phyloP scores from a whole-genome alignment of 2,113 vertebrate species.

The Ceuthmochares aereus region DNA sequence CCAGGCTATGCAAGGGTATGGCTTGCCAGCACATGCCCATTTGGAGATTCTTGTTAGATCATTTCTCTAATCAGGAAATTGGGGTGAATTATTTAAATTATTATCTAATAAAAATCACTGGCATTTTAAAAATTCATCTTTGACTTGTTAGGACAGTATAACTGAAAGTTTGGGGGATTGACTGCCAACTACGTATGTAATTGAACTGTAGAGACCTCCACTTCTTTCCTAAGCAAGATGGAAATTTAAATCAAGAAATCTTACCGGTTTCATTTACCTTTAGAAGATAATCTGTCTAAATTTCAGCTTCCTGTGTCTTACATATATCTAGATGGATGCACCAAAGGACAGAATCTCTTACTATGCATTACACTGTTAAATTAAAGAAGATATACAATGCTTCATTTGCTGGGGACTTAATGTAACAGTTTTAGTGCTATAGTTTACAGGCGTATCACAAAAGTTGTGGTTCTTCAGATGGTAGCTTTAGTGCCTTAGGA shows the following conservation, averaged over 20 bases:
- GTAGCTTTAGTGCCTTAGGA: not conserved
- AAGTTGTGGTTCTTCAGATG: not conserved
- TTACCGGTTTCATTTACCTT: not conserved
- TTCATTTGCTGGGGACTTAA: not conserved
- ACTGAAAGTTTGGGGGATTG: not conserved
- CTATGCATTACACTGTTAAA: not conserved
- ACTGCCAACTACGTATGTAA: not conserved
- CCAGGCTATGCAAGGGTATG: not conserved
- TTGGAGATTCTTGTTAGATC: not conserved
- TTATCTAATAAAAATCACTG: not conserved
- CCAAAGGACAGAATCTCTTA: not conserved
- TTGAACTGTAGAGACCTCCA: not conserved
- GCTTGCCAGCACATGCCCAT: not conserved
- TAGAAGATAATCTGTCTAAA: not conserved
- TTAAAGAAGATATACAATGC: not conserved
- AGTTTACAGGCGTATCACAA: not conserved
- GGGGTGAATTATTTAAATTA: not conserved
- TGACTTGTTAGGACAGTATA: not conserved
- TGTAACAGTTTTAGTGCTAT: not conserved
- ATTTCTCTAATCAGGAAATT: not conserved
- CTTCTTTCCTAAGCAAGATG: not conserved
- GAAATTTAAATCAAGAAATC: not conserved
- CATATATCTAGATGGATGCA: not conserved
- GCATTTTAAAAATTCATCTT: not conserved
- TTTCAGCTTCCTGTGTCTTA: not conserved